phyloP scores from a whole-genome alignment of 2,113 vertebrate genomes.

The Nematolebias whitei region DNA sequence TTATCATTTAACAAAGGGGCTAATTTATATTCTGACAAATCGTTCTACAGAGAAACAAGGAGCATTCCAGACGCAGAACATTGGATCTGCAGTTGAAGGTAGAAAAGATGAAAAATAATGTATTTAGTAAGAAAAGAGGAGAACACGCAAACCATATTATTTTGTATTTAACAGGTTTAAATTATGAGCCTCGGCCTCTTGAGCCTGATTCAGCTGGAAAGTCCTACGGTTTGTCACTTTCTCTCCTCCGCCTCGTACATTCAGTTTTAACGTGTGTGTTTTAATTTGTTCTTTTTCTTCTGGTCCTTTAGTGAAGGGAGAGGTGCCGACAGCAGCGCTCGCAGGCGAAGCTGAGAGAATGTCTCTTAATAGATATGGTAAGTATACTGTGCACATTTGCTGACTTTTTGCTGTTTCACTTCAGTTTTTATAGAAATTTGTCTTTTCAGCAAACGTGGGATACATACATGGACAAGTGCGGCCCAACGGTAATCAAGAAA shows the following conservation, averaged over 20 bases:
- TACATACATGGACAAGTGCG: conserved; percentile 72
- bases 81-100: conserved; percentile 55
- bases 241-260: background rate
- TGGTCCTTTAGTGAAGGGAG: conserved; percentile 50
- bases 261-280: background rate
- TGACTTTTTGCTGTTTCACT: background rate
- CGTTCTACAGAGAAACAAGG: conserved; percentile 50
- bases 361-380: conserved; percentile 46
- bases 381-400: background rate
- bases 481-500: conserved; percentile 66
- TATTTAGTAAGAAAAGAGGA: conserved; percentile 6
- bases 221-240: conserved; percentile 34
- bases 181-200: conserved; percentile 53
- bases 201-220: conserved; percentile 55
- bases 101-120: conserved; percentile 34
- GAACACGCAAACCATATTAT: background rate
- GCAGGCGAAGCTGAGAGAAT: conserved; percentile 30
- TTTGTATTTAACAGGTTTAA: conserved; percentile 21
- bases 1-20: background rate
- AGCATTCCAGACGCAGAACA: conserved; percentile 44
- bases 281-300: background rate
- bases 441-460: conserved; percentile 62
- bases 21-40: background rate
- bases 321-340: conserved; percentile 22
- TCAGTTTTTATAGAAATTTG: background rate